Percentiles rank a stretch among this genome's conserved stretches.
Conservation (phyloP, 2,888 invertebrate genomes). For the Drosophila recens region DNA sequence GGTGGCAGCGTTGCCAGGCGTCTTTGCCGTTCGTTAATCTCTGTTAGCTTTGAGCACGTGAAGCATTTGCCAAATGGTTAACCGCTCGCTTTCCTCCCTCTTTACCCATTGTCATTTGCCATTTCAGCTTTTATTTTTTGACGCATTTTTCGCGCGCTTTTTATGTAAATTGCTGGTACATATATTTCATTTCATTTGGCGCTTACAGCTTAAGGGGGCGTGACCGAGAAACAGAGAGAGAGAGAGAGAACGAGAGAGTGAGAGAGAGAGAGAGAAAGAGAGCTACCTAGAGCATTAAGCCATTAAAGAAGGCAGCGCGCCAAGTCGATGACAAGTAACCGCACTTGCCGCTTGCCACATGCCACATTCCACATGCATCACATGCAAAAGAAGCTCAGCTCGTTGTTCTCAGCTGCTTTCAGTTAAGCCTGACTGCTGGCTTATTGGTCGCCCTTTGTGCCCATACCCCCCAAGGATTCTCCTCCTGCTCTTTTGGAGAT, state of each 20-base stretch:
- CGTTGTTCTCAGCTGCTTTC: constrained; percentile 15
- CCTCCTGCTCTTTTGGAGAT: not conserved
- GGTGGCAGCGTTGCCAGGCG: constrained; percentile 14
- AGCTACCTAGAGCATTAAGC: constrained; percentile 26
- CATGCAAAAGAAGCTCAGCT: constrained; percentile 32
- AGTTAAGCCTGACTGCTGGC: constrained; percentile 36
- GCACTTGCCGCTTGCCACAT: constrained; percentile 34
- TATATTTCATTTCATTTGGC: constrained; percentile 55
- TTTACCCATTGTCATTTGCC: constrained; percentile 2
- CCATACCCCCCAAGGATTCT: not conserved
- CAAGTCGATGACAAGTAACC: constrained; percentile 45
- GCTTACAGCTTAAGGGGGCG: constrained; percentile 28
- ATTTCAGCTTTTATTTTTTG: constrained; percentile 24
- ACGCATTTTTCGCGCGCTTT: constrained; percentile 50
- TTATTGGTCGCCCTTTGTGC: constrained; percentile 36
- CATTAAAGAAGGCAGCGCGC: constrained; percentile 22
- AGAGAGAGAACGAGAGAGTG: not conserved
- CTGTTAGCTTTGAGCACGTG: constrained; percentile 63
- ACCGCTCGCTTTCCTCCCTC: not conserved
- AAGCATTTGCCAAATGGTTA: constrained; percentile 51
- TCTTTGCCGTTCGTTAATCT: constrained; percentile 49
- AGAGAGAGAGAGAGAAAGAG: not conserved
- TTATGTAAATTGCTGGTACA: constrained; percentile 65
- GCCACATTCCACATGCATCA: constrained; percentile 28
- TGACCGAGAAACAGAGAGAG: constrained; percentile 1